Conservation (phyloP, 2,113 vertebrate genomes). For the Pantherophis guttatus region DNA sequence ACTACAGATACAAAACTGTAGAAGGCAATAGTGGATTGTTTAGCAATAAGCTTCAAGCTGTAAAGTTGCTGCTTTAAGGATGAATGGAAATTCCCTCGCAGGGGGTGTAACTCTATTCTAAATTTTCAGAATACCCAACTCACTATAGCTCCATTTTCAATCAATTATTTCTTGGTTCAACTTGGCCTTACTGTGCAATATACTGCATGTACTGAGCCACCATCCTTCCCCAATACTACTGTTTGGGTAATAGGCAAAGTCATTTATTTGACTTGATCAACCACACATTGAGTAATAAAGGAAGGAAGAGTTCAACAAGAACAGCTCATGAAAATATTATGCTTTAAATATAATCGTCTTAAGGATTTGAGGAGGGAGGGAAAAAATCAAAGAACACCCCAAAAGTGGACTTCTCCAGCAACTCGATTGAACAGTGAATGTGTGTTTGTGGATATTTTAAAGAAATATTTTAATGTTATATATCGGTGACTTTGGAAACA, state of each 20-base stretch:
- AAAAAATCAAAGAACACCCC: background rate
- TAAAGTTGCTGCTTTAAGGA: background rate
- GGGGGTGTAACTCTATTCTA: background rate
- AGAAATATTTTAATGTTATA: background rate
- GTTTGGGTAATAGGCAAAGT: background rate
- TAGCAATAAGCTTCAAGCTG: background rate
- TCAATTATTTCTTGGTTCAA: background rate
- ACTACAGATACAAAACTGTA: background rate
- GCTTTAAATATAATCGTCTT: background rate
- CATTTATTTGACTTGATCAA: background rate
- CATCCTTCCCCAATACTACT: background rate
- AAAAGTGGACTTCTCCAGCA: background rate
- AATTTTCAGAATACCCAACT: background rate
- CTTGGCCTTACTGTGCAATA: background rate
- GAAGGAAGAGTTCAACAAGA: background rate
- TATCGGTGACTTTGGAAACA: background rate
- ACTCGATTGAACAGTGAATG: background rate
- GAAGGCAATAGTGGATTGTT: background rate
- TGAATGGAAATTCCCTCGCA: background rate
- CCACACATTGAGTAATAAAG: background rate
- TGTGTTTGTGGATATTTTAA: background rate
- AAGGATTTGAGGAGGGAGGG: background rate
- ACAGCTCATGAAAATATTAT: background rate
- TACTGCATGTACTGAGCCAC: background rate
- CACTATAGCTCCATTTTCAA: background rate